Evolutionary conservation across 2,888 invertebrate species (phyloP), one percentile per base, ranked within the genome.

Genomic region (Melikaiella ostensackeni): DNA sequence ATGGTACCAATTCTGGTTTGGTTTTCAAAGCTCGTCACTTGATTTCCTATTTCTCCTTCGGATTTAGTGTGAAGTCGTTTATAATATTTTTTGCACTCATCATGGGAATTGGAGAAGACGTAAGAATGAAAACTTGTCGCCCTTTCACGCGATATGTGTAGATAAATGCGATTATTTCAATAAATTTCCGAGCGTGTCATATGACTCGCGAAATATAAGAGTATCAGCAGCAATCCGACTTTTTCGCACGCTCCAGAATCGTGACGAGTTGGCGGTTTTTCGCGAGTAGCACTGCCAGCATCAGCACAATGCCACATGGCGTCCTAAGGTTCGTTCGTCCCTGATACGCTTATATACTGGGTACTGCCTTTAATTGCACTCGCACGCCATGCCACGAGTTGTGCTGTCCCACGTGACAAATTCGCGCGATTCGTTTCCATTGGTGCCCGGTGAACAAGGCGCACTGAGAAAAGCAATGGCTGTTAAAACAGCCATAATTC

Each of bases 401-500:
- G 75, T 30, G 38, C 46, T 46, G 24, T 42, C 62, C 63, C 70
- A 74, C 62, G 61, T 75, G 78, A 75, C 75, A 78, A 73, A 78
- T 78, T 73, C 42, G 63, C 74, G 55, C 75, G 78, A 75, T 63
- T 78, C 75, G 42, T 77, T 74, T 77, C 50, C 74, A 62, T 73
- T 64, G 70, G 59, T 27, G 38, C 63, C 21, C 16, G 19, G 66
- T 57, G 64, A 66, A 50, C 64, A 38, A 38, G 27, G n/a, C 57
- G 33, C 30, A 46, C 55, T 21, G 57, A 57, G 74, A 64, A 74
- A 70, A 64, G 63, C 74, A 62, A 77, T 62, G 73, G 73, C 38
- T 73, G 74, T 77, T 77, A 77, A 77, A 77, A 75, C 66, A 73
- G 77, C 30, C 59, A 75, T 77, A 77, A 77, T 66, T 77, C 59